Conservation (phyloP, 2,888 invertebrate genomes). For the Aethes cnicana region DNA sequence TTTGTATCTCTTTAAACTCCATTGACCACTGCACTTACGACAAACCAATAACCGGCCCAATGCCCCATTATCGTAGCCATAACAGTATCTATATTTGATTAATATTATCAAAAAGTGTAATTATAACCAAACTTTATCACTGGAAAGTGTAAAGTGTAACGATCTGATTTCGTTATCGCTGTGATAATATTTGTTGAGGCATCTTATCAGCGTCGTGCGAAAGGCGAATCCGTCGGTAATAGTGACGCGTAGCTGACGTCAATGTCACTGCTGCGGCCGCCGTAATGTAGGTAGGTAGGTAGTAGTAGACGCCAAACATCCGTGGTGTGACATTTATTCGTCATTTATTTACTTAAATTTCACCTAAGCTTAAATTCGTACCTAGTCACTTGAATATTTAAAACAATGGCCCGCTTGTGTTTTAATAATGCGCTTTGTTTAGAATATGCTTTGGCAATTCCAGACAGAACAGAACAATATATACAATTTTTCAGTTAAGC, state of each 20-base stretch:
- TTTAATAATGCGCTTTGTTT: too few relatives aligned
- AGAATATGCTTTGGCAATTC: too few relatives aligned
- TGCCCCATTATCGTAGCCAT: too few relatives aligned
- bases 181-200: slow-evolving; percentile 61
- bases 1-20: too few relatives aligned
- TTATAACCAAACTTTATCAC: slow-evolving; percentile 61
- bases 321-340: slow-evolving; percentile 20
- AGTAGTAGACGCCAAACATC: slow-evolving; percentile 18
- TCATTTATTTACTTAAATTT: slow-evolving; percentile 19
- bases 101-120: slow-evolving; percentile 51
- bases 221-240: slow-evolving; percentile 60
- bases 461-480: too few relatives aligned
- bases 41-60: too few relatives aligned
- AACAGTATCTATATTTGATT: slow-evolving; percentile 45
- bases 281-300: too few relatives aligned
- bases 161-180: slow-evolving; percentile 68
- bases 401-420: too few relatives aligned
- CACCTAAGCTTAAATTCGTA: too few relatives aligned
- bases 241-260: slow-evolving; percentile 66
- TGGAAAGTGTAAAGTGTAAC: slow-evolving; percentile 74
- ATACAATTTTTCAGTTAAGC: too few relatives aligned
- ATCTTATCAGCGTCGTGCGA: slow-evolving; percentile 63
- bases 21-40: too few relatives aligned
- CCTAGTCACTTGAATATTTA: too few relatives aligned
- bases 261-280: slow-evolving; percentile 46